A percentile compares a stretch with the other conserved stretches of the same genome.
phyloP scores from a whole-genome alignment of 2,888 invertebrate species.

The Pachliopta kotzebuea region DNA sequence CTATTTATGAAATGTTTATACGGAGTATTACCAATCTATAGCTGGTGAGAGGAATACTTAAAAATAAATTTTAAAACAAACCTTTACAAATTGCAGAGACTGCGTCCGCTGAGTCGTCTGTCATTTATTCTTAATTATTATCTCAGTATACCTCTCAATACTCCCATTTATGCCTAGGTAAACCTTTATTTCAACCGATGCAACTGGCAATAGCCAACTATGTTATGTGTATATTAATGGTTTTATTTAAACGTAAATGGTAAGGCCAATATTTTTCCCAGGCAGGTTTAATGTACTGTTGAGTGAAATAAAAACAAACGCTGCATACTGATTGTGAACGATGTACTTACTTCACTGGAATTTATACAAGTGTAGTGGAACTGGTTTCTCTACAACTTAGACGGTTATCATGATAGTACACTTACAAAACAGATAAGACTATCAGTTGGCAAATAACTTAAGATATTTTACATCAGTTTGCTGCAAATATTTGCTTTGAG shows the following conservation, averaged over 20 bases:
- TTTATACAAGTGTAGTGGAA: conserved; percentile 11
- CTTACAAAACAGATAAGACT: conserved; percentile 12
- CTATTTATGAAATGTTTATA: too few species aligned
- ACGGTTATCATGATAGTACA: conserved; percentile 7
- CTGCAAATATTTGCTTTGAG: conserved; percentile 8
- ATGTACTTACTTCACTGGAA: conserved; percentile 17
- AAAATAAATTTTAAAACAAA: neutral
- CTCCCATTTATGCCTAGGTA: neutral
- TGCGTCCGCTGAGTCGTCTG: neutral
- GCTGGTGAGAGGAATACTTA: neutral
- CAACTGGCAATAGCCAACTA: neutral
- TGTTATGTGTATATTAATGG: neutral
- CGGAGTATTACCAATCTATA: too few species aligned
- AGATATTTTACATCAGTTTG: conserved; percentile 9
- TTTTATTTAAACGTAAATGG: neutral
- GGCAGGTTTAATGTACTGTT: conserved; percentile 14
- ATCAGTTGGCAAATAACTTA: conserved; percentile 22
- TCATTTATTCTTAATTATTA: neutral
- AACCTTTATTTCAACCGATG: neutral
- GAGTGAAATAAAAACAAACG: conserved; percentile 18
- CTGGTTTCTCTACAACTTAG: conserved; percentile 17
- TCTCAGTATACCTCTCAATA: neutral
- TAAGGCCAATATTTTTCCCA: conserved; percentile 4
- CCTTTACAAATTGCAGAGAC: neutral
- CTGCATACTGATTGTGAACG: conserved; percentile 9